Conservation (phyloP, 2,113 vertebrate genomes). For the Arenaria interpres region DNA sequence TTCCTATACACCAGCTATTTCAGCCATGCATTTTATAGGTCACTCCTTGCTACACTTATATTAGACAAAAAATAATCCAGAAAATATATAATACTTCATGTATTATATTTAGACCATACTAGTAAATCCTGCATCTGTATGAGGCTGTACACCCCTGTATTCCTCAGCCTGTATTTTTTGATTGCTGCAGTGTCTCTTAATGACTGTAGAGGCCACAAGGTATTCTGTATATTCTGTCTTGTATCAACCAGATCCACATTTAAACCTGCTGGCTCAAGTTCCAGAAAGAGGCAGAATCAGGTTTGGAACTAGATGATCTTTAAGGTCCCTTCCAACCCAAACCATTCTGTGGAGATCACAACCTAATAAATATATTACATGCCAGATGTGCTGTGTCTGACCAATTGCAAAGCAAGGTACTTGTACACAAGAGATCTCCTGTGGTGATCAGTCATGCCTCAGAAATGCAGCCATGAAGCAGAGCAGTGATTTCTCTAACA, state of each 20-base stretch:
- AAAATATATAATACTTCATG: background rate
- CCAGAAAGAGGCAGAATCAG: background rate
- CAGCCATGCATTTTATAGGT: background rate
- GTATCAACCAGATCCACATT: background rate
- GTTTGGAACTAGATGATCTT: background rate
- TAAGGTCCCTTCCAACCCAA: background rate
- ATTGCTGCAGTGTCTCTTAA: background rate
- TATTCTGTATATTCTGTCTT: background rate
- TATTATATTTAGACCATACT: background rate
- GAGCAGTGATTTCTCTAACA: background rate
- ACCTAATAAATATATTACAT: background rate
- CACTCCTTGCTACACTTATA: background rate
- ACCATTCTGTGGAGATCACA: background rate
- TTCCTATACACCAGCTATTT: background rate
- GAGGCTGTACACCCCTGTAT: background rate
- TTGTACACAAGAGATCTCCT: background rate
- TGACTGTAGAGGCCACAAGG: background rate
- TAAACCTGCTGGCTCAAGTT: background rate
- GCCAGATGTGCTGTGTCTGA: background rate
- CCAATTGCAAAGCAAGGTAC: background rate
- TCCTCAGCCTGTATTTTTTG: background rate
- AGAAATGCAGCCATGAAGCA: background rate
- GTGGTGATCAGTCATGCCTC: background rate
- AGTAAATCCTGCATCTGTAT: background rate
- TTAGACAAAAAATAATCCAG: background rate